phyloP scores from a whole-genome alignment of 1,140 invertebrate species.

The Solen grandis region DNA sequence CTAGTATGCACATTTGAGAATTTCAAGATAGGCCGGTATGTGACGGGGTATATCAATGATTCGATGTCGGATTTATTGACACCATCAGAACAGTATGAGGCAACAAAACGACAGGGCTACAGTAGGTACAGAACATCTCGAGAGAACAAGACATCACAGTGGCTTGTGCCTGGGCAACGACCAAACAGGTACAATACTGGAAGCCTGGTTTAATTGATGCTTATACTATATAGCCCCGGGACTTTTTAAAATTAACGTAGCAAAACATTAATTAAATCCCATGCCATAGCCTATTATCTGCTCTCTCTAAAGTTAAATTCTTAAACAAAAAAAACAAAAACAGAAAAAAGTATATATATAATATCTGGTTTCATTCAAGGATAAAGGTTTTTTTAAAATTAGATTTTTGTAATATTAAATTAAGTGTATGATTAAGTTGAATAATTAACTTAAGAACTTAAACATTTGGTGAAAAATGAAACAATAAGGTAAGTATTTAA shows the following conservation, averaged over 20 bases:
- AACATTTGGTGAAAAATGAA: too few relatives aligned
- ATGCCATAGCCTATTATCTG: too few relatives aligned
- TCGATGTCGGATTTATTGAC: background rate
- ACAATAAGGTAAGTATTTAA: too few relatives aligned
- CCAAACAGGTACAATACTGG: slow-evolving; percentile 19
- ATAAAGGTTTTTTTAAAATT: too few relatives aligned
- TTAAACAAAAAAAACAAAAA: too few relatives aligned
- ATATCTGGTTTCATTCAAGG: too few relatives aligned
- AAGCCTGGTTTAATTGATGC: background rate
- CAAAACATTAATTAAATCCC: too few relatives aligned
- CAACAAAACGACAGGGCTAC: slow-evolving; percentile 21
- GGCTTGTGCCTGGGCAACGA: slow-evolving; percentile 45
- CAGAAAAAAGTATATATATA: too few relatives aligned
- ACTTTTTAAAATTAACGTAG: background rate
- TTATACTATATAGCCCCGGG: background rate
- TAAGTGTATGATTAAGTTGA: too few relatives aligned
- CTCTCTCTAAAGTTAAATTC: too few relatives aligned
- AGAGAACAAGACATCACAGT: slow-evolving; percentile 15
- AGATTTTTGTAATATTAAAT: too few relatives aligned
- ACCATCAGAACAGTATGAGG: slow-evolving; percentile 3
- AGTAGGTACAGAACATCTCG: slow-evolving; percentile 27
- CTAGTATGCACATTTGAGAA: slow-evolving; percentile 34
- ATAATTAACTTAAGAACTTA: too few relatives aligned
- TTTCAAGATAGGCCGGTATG: slow-evolving; percentile 49
- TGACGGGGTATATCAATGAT: slow-evolving; percentile 28